Base-by-base conservation (phyloP, 1,140 invertebrate species). In the Spodoptera litura region DNA sequence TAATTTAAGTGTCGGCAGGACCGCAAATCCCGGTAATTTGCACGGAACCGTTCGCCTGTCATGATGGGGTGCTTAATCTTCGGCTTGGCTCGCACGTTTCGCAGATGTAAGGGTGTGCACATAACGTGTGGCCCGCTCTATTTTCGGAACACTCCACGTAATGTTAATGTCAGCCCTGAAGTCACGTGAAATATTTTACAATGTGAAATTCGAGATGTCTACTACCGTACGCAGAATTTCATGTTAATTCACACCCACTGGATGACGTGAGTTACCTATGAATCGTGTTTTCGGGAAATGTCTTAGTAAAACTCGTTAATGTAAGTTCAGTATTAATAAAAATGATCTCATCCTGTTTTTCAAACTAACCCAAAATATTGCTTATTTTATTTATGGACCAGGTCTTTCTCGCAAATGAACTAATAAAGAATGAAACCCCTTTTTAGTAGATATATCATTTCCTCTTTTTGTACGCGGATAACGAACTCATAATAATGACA, bases 11-110 rank as follows among this genome's bases (percentile, higher is more conserved):
- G 79, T 73, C 62, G 55, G 64, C 44, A 68, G 68, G 20, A 62
- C 64, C 78, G 75, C 80, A 78, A 82, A 84, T 80, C 62, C 61
- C 35, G 66, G 75, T 82, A 82, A 83, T 83, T 85, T 82, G 73
- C 72, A 70, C 58, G 66, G 79, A 85, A 79, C 78, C 56, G 66
- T 83, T 80, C 81, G 78, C 61, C 38, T 75, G 61, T 74, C 62
- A 74, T 59, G 76, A 78, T 62, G 71, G 25, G 53, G 20, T 68
- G 74, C 68, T 77, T 80, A 80, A 75, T 80, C 61, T 80, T 77
- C 74, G 35, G 52, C 58, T 52, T 15, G 31, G 70, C 13, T 68
- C 51, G 70, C 70, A 35, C 27, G 52, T 72, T 35, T 27, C 25
- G 35, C 13, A 72, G 35, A 5, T 35, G 31, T 72, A 72, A 72